Evolutionary conservation across 2,888 invertebrate species (phyloP), one percentile per base, ranked within the genome.

Genomic region (Hybos culiciformis): DNA sequence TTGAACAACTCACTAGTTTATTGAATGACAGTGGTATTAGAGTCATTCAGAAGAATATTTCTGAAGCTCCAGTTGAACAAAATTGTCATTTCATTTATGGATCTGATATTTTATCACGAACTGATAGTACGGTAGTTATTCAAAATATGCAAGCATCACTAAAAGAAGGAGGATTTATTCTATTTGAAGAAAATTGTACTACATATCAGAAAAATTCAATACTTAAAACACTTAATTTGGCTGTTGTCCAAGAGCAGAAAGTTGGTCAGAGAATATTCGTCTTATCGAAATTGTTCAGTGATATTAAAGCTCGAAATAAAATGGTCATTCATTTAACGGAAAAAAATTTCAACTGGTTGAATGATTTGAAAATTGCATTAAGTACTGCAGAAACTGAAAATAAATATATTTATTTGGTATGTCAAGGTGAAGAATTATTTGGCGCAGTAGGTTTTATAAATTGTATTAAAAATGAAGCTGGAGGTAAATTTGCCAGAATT

Each of bases 391-490:
- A 79, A 57, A 61, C 63, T 19, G 73, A 73, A 46, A 70, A 69
- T 23, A 61, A 70, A 49, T 77, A 78, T 52, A 72, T 86, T 43
- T 75, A 80, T 54, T 59, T 87, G 29, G 77, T 83, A 42, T 74
- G 80, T 45, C 74, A 79, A 56, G 78, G 79, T 34, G 76, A 80
- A 53, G 72, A 78, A 46, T 61, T 73, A 20, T 74, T 75, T 60
- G 96, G 97, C 40, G 72, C 87, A 49, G 71, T 93, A 44, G 97
- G 97, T 37, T 72, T 97, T 60, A 80, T 84, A 56, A 83, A 90
- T 59, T 98, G 97, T 64, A 72, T 97, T 51, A 81, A 83, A 56
- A 79, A 77, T 54, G 96, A 96, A 71, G 75, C 82, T 6, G 91
- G 90, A 50, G 92, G 92, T 17, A 69, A 71, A 45, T 78, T 77